Base-by-base conservation (phyloP, 2,113 vertebrate species). In the Myotis lucifugus region DNA sequence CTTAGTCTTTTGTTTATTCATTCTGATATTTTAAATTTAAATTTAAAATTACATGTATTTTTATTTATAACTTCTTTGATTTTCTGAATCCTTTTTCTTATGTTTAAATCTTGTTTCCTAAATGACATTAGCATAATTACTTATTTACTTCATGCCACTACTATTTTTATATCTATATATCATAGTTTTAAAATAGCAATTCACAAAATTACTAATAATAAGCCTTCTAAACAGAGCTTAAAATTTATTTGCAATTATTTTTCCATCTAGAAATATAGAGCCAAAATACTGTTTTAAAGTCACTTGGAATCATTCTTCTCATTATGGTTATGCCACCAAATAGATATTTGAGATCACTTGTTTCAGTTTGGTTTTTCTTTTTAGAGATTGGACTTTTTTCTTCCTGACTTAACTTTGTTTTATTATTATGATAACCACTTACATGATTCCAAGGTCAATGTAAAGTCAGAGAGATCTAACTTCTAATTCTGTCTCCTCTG, bases 1-100 rank as follows among this genome's bases (percentile, higher is more conserved):
- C n/a, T 66, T 93, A 72, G 78, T 92, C 46, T 76, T 90, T 90
- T 76, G 66, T 67, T 79, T 50, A 48, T 77, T 90, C 72, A 74
- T 48, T 32, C 5, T 40, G 6, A 11, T 25, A 42, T 77, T 91
- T 83, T 61, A 9, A 66, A 72, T 56, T 48, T 88, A 72, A 88
- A 85, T 15, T 92, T 76, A 86, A 34, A 29, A 56, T 66, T 78
- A 46, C 17, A 40, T 67, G 17, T 2, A 1, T 72, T 87, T 61
- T 91, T 56, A 61, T n/a, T 66, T 40, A 72, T 72, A 93, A 74
- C 25, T 81, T 90, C 13, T 90, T 79, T 89, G 17, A 76, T 86
- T 76, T 70, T 88, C 42, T 91, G 61, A 61, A 21, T 70, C 5
- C 64, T 95, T 87, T 90, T 82, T 56, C 50, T 64, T 48, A 34